Conservation (phyloP, 2,797 vertebrate genomes). For the Euphonia xanthogaster region DNA sequence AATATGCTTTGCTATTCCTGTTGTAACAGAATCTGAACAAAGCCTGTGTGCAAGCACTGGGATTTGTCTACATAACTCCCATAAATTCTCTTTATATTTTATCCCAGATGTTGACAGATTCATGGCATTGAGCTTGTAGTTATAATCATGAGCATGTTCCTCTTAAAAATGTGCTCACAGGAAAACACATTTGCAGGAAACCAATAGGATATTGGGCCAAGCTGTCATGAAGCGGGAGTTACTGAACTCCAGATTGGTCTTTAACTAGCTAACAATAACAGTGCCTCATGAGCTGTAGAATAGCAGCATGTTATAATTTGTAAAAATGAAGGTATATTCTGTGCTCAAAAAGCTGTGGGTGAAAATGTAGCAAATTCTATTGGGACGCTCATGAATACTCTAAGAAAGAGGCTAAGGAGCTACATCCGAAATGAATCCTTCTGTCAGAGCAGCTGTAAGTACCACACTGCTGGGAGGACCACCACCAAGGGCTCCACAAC, state of each 20-base stretch:
- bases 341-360: background rate
- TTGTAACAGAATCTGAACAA: constrained; percentile 1
- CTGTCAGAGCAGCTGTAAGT: background rate
- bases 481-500: background rate
- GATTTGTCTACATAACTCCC: background rate
- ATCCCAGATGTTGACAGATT: constrained; percentile 7
- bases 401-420: background rate
- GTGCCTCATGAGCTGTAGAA: background rate
- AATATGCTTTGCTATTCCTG: background rate
- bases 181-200: background rate
- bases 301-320: background rate
- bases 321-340: background rate
- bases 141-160: background rate
- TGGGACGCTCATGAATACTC: background rate
- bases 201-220: background rate
- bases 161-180: background rate
- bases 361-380: background rate
- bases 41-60: background rate
- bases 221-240: background rate
- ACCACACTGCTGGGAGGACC: background rate
- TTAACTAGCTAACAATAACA: background rate
- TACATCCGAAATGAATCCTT: background rate
- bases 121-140: background rate
- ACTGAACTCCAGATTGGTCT: background rate
- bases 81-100: background rate